Base-by-base conservation (phyloP, 1,140 invertebrate genomes). In the Berghia stephanieae region DNA sequence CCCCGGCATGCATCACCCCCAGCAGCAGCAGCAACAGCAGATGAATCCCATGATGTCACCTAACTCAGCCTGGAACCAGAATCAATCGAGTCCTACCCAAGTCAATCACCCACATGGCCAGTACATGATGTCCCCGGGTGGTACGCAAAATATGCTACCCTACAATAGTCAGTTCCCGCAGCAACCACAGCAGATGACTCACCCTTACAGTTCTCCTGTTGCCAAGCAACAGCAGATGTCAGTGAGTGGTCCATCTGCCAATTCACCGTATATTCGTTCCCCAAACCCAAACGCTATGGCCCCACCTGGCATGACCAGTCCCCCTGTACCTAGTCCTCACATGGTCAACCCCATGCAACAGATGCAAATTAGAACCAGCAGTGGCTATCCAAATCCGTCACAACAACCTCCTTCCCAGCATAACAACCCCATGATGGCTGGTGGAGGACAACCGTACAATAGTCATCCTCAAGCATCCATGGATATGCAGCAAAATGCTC, bases 401-500 rank as follows among this genome's bases (percentile, higher is more conserved):
- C 87, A 86, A 70, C 83, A 82, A 70, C 82, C 84, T 69, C 46
- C 73, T 16, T 76, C 78, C 44, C 75, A 78, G 40, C 74, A 70
- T 71, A 73, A 63, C 60, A 34, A 18, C 40, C 73, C 78, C 43
- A 77, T 77, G 70, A 70, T 78, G 74, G 68, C 74, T 43, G 66
- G 60, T 34, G 67, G 49, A 43, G 38, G 38, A 36, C 44, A 13
- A 43, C 21, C 21, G 67, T 43, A 13, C 16, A 36, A 36, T 69
- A 36, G 2, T 69, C 67, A 21, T 43, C 44, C n/a, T 27, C 31
- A 40, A 36, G 44, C 42, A 43, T 42, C 42, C 67, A 36, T 21
- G 44, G 44, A n/a, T 42, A 69, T 36, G 44, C 36, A 43, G 24
- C 67, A 38, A 43, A 36, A 69, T 69, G 21, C 38, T 42, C n/a